These are phyloP conservation scores for Laticauda laticaudata DNA, from an alignment of 2,113 vertebrate species.

Conservation along the genomic window DNA sequence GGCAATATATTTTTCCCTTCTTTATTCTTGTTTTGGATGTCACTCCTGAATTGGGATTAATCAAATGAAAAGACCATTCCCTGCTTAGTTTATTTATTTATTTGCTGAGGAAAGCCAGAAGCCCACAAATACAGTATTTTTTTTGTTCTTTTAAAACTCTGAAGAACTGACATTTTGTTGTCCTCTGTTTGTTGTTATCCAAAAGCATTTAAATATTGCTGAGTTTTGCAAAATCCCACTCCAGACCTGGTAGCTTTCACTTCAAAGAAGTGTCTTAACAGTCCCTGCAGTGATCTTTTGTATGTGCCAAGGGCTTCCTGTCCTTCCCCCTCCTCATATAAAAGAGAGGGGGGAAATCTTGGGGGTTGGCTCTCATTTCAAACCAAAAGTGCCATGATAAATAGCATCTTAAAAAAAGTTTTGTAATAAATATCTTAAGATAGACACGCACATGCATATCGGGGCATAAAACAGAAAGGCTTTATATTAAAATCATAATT, in stretches of 20 bases:
- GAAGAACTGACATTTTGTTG: slow-evolving; percentile 59
- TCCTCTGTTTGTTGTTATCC: slow-evolving; percentile 30
- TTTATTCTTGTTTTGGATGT: slow-evolving; percentile 7
- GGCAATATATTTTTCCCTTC: background rate
- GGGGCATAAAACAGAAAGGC: background rate
- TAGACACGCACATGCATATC: background rate
- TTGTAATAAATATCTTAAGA: background rate
- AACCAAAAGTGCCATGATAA: background rate
- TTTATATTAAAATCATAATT: background rate
- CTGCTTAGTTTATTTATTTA: slow-evolving; percentile 4
- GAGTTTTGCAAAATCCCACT: slow-evolving; percentile 47
- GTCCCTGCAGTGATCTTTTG: slow-evolving; percentile 48
- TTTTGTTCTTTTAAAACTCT: slow-evolving; percentile 56
- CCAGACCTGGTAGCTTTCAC: slow-evolving; percentile 45
- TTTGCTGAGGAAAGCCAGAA: slow-evolving; percentile 53
- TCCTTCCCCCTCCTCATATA: slow-evolving; percentile 30
- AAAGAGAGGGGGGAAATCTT: background rate
- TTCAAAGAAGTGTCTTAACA: slow-evolving; percentile 60
- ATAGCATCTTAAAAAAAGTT: background rate
- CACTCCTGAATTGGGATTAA: slow-evolving; percentile 54
- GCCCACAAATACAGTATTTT: slow-evolving; percentile 48
- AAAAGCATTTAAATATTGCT: slow-evolving; percentile 53
- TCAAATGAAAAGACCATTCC: slow-evolving; percentile 46
- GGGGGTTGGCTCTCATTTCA: slow-evolving; percentile 23
- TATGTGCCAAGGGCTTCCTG: slow-evolving; percentile 58